Base-by-base conservation (phyloP, 2,888 invertebrate genomes). In the Petrophora chlorosata region DNA sequence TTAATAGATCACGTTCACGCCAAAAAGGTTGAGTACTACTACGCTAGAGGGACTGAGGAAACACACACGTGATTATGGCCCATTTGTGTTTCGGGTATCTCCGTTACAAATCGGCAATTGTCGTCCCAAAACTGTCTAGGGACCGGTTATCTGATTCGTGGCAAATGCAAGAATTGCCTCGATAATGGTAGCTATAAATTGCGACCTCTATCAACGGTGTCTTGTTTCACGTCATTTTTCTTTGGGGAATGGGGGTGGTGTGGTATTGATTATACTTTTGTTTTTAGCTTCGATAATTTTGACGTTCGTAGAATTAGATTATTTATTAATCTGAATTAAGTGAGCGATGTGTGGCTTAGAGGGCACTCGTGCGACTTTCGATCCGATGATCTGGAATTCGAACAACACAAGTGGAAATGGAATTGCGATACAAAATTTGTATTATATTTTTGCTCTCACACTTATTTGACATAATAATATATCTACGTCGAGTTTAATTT, bases 121-220 rank as follows among this genome's bases (percentile, higher is more conserved):
- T 71, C 68, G 60, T 64, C 55, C 66, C 62, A 55, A 66, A 65
- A 60, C 59, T 51, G 66, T 56, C 63, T 38, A 41, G 65, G 65
- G 67, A 60, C 57, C 49, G 56, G 57, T 69, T 64, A 60, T 65
- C 64, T 57, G 68, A 63, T 72, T 63, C 70, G 75, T 66, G 66
- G 67, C 66, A 73, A 76, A 76, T 79, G 76, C 73, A 79, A 70
- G 73, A 75, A 80, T 74, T 67, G 63, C 42, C 51, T 58, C 66
- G 78, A 76, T 79, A 79, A 78, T 76, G 76, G 66, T 44, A 47
- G 67, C 65, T 62, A 80, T 80, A 79, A 76, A 80, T 79, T 71
- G 61, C 50, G 58, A 67, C 71, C 68, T 61, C 67, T 74, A 78
- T 75, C 75, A 63, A 63, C 54, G 50, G 55, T 54, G 58, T 61